Conservation (phyloP, 2,113 vertebrate species). For the Hymenochirus boettgeri region DNA sequence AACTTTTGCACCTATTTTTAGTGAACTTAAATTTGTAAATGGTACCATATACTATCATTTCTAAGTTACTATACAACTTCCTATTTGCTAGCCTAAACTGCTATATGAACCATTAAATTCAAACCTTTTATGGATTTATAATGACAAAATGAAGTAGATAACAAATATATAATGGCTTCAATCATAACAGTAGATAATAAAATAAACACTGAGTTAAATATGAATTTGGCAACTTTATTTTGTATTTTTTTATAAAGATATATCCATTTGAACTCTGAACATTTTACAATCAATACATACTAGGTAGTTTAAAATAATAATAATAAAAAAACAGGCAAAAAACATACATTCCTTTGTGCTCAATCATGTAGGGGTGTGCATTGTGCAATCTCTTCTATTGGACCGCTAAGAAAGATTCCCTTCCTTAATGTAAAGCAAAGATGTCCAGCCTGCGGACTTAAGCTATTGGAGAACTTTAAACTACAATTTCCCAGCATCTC, state of each 20-base stretch:
- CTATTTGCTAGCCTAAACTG: too few relatives aligned
- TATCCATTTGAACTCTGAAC: constrained; percentile 58
- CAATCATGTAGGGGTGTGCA: constrained; percentile 66
- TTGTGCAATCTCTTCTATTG: constrained; percentile 9
- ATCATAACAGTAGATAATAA: too few relatives aligned
- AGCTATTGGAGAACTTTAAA: too few relatives aligned
- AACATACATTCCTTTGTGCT: constrained; percentile 51
- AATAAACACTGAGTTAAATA: constrained; percentile 41
- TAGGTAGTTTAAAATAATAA: constrained; percentile 48
- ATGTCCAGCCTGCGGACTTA: not conserved
- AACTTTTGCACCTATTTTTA: too few relatives aligned
- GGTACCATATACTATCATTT: too few relatives aligned
- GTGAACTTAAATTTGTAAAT: too few relatives aligned
- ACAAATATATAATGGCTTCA: too few relatives aligned
- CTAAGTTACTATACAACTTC: too few relatives aligned
- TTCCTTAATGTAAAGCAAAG: constrained; percentile 43
- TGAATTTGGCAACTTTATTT: constrained; percentile 57
- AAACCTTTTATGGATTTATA: too few relatives aligned
- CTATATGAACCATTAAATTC: too few relatives aligned
- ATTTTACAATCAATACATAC: constrained; percentile 57
- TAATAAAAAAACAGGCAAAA: constrained; percentile 46
- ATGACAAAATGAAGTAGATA: too few relatives aligned
- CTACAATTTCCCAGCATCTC: too few relatives aligned
- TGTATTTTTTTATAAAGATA: constrained; percentile 54
- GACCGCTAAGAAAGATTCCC: constrained; percentile 40